A percentile compares a stretch with the other conserved stretches of the same genome.
Conservation (phyloP, 1,140 invertebrate genomes). For the Littorina saxatilis region DNA sequence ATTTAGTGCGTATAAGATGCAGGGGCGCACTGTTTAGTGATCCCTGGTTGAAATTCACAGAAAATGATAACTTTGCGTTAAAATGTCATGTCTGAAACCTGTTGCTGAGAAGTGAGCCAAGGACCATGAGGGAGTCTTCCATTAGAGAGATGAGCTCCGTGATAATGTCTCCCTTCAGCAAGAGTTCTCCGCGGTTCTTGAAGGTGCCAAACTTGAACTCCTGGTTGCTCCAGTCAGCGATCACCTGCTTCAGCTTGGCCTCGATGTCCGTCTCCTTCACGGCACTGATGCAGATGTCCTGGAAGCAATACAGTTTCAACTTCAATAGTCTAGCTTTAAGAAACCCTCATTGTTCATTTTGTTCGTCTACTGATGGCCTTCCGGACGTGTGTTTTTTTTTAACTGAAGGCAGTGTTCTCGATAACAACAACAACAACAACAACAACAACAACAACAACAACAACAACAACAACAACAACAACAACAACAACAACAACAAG, state of each 20-base stretch:
- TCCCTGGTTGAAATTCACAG: too few species aligned
- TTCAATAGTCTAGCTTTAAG: too few species aligned
- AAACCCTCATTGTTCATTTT: background rate
- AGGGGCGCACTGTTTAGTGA: too few species aligned
- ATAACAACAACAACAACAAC: too few species aligned
- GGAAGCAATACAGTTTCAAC: conserved; percentile 27
- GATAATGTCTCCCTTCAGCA: conserved; percentile 80
- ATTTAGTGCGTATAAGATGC: too few species aligned
- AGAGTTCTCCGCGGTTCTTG: conserved; percentile 93
- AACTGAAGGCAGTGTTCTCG: too few species aligned
- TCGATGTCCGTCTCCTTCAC: conserved; percentile 99
- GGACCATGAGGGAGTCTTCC: conserved; percentile 96
- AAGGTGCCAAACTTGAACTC: conserved; percentile 95
- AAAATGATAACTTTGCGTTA: too few species aligned
- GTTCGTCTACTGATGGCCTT: background rate
- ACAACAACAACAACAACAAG: too few species aligned
- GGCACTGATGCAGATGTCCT: conserved; percentile 96
- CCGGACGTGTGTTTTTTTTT: too few species aligned
- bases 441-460: too few species aligned
- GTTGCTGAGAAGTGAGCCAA: conserved; percentile 93
- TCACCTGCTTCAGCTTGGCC: conserved; percentile 93
- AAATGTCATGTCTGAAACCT: too few species aligned
- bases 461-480: too few species aligned
- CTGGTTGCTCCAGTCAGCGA: conserved; percentile 94
- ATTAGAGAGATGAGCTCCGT: conserved; percentile 93